A percentile compares a stretch with the other conserved stretches of the same genome.
phyloP scores from a whole-genome alignment of 2,113 vertebrate genomes.

The Aegotheles bennettii region DNA sequence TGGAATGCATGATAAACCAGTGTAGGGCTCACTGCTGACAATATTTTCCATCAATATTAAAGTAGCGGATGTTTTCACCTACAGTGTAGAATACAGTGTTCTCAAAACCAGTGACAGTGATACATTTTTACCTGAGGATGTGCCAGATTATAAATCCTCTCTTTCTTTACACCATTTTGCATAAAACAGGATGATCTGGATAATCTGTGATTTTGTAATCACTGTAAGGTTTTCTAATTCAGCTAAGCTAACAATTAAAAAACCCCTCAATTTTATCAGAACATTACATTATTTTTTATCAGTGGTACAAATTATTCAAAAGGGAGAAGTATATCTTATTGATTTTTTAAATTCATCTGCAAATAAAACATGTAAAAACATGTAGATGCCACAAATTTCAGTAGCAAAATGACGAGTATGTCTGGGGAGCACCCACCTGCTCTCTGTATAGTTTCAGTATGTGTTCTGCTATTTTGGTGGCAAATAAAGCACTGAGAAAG shows the following conservation, averaged over 20 bases:
- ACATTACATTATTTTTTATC: not conserved
- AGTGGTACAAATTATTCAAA: not conserved
- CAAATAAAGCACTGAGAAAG: not conserved
- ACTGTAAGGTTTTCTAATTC: not conserved
- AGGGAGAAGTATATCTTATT: not conserved
- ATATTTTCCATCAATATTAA: conserved; percentile 20
- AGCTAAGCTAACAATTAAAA: not conserved
- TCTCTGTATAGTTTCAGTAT: not conserved
- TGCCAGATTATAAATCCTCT: conserved; percentile 15
- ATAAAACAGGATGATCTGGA: not conserved
- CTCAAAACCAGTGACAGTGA: conserved; percentile 12
- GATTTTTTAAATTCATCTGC: not conserved
- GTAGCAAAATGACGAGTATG: not conserved
- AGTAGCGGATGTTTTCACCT: conserved; percentile 64
- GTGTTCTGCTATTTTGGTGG: not conserved
- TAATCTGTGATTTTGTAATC: not conserved
- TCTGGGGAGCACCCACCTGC: not conserved
- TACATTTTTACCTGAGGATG: not conserved
- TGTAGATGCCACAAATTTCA: not conserved
- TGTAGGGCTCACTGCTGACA: not conserved
- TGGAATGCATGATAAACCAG: conserved; percentile 42
- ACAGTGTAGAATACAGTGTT: conserved; percentile 40
- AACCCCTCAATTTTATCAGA: not conserved
- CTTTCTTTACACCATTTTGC: not conserved
- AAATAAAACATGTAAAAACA: not conserved